Percentiles rank a stretch among this genome's conserved stretches.
Evolutionary conservation across 2,888 invertebrate species (phyloP).

Genomic region (Eupeodes luniger): DNA sequence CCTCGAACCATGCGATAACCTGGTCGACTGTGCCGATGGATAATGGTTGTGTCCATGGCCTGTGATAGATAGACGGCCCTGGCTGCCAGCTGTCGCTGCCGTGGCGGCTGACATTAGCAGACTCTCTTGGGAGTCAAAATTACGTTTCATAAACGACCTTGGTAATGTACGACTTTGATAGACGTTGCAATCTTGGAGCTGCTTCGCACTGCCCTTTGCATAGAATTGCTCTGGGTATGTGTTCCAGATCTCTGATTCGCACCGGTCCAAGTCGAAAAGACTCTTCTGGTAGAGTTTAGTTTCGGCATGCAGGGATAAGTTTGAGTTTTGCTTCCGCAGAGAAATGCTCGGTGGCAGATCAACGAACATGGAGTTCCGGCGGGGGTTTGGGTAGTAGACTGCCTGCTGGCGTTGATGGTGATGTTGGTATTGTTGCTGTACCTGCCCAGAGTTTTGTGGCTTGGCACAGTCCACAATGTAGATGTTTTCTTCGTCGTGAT

Average conservation of each 20-base stretch:
- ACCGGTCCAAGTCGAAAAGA: constrained; percentile 79
- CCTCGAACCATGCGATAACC: constrained; percentile 72
- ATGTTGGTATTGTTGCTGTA: constrained; percentile 55
- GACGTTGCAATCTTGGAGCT: constrained; percentile 76
- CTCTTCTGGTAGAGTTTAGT: constrained; percentile 79
- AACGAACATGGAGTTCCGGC: constrained; percentile 81
- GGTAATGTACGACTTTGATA: constrained; percentile 83
- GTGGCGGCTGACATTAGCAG: constrained; percentile 60
- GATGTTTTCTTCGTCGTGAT: constrained; percentile 62
- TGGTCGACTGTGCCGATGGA: constrained; percentile 52
- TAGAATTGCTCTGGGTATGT: constrained; percentile 76
- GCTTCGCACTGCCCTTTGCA: constrained; percentile 71
- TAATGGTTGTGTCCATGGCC: constrained; percentile 66
- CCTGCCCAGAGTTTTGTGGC: constrained; percentile 54
- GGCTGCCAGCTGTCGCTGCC: constrained; percentile 76
- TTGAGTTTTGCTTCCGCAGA: constrained; percentile 81
- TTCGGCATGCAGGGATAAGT: constrained; percentile 80
- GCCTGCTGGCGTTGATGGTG: constrained; percentile 62
- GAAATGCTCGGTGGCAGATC: constrained; percentile 78
- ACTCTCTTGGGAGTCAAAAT: constrained; percentile 79
- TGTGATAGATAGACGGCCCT: constrained; percentile 77
- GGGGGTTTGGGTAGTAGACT: constrained; percentile 73
- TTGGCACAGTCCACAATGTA: constrained; percentile 67
- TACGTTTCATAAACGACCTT: constrained; percentile 82
- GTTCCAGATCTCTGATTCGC: constrained; percentile 77